These are phyloP conservation scores for Creontiades dilutus DNA, from an alignment of 2,888 invertebrate genomes.

Conservation along the genomic window DNA sequence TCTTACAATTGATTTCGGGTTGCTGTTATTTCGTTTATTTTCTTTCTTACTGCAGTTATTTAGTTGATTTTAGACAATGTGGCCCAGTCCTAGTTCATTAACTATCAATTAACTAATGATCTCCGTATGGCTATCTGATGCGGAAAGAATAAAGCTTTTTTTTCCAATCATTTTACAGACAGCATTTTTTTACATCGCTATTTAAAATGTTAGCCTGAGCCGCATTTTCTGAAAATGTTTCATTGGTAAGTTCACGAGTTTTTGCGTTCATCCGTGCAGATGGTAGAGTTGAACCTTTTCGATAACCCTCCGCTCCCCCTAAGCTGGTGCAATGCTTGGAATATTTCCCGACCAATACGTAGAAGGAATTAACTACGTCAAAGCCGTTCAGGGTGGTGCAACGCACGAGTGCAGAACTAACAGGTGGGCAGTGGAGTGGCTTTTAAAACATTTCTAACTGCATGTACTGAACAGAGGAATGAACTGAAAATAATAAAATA, in stretches of 20 bases:
- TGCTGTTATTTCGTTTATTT: too few species aligned
- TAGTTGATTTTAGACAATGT: too few species aligned
- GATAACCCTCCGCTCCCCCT: background rate
- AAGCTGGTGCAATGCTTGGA: background rate
- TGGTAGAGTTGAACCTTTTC: background rate
- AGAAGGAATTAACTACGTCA: background rate
- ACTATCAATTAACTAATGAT: too few species aligned
- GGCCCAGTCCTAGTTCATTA: too few species aligned
- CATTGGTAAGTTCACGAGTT: background rate
- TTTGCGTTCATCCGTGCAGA: background rate
- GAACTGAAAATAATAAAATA: constrained; percentile 10
- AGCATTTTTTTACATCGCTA: background rate
- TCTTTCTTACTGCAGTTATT: too few species aligned
- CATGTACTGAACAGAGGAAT: background rate
- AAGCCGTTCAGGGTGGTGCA: background rate
- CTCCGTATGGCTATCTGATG: too few species aligned
- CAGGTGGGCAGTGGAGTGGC: background rate
- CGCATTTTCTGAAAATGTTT: background rate
- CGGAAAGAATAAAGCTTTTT: too few species aligned
- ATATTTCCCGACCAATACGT: background rate
- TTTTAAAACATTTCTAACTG: constrained; percentile 1
- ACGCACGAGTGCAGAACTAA: background rate
- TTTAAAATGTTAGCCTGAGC: background rate
- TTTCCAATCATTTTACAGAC: too few species aligned
- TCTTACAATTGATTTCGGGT: too few species aligned